Evolutionary conservation across 2,888 invertebrate genomes (phyloP).

Genomic region (Zonitis immaculata): DNA sequence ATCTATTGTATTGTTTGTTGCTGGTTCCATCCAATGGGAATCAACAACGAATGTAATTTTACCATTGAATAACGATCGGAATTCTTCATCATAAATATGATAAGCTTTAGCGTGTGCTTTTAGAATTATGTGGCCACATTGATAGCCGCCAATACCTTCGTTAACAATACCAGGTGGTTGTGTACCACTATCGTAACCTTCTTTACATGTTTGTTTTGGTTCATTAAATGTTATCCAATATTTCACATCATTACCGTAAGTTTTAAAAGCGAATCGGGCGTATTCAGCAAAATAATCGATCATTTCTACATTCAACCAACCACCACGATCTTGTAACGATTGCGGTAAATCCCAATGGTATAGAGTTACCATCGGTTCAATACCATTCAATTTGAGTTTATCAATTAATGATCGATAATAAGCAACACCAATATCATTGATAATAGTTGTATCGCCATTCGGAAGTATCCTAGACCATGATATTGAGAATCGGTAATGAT

Average conservation of each 20-base stretch:
- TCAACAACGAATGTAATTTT: slow-evolving; percentile 43
- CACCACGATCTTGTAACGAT: slow-evolving; percentile 44
- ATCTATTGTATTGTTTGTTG: slow-evolving; percentile 46
- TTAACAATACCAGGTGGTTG: slow-evolving; percentile 43
- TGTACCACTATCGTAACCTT: slow-evolving; percentile 33
- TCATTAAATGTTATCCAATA: slow-evolving; percentile 55
- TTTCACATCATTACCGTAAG: slow-evolving; percentile 38
- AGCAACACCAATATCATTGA: slow-evolving; percentile 50
- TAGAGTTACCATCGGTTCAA: slow-evolving; percentile 53
- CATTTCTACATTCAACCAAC: slow-evolving; percentile 52
- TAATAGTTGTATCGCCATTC: slow-evolving; percentile 58
- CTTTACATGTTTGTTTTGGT: slow-evolving; percentile 39
- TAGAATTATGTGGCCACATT: slow-evolving; percentile 58
- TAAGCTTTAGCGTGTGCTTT: slow-evolving; percentile 61
- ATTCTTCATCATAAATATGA: slow-evolving; percentile 56
- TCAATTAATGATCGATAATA: slow-evolving; percentile 73
- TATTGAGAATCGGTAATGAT: slow-evolving; percentile 65
- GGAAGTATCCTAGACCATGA: slow-evolving; percentile 73
- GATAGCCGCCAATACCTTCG: slow-evolving; percentile 56
- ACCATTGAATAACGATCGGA: slow-evolving; percentile 49
- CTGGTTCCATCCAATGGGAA: slow-evolving; percentile 51
- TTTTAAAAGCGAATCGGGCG: slow-evolving; percentile 47
- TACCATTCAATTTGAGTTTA: slow-evolving; percentile 51
- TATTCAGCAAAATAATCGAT: slow-evolving; percentile 55
- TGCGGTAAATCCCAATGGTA: slow-evolving; percentile 57